Percentiles rank a stretch among this genome's conserved stretches.
phyloP scores from a whole-genome alignment of 2,113 vertebrate species.

The Percina caprodes region DNA sequence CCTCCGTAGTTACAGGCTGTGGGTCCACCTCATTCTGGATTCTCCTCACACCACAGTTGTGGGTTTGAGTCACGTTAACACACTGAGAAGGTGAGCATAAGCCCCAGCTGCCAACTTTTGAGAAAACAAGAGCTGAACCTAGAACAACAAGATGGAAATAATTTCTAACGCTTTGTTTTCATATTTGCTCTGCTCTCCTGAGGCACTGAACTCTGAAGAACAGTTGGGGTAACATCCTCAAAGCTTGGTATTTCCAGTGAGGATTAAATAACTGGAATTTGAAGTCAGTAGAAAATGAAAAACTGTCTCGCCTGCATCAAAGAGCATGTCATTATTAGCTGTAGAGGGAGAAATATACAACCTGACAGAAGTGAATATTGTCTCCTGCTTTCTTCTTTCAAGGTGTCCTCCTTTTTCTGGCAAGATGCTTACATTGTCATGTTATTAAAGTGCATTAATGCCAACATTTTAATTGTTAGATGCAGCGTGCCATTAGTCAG shows the following conservation, averaged over 20 bases:
- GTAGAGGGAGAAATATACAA: conserved; percentile 63
- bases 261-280: conserved; percentile 78
- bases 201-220: conserved; percentile 70
- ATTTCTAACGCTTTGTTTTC: conserved; percentile 73
- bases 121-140: conserved; percentile 68
- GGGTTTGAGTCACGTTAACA: conserved; percentile 63
- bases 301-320: conserved; percentile 74
- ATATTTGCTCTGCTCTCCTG: conserved; percentile 70
- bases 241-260: conserved; percentile 77
- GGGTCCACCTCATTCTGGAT: conserved; percentile 56
- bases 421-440: conserved; percentile 40
- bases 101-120: conserved; percentile 62
- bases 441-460: conserved; percentile 49
- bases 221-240: conserved; percentile 74
- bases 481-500: conserved; percentile 30
- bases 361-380: conserved; percentile 70
- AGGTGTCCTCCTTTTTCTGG: conserved; percentile 66
- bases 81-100: conserved; percentile 55
- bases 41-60: conserved; percentile 63
- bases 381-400: conserved; percentile 67
- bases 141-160: conserved; percentile 67
- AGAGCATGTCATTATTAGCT: conserved; percentile 78
- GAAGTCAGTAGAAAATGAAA: conserved; percentile 78
- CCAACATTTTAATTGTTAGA: conserved; percentile 61
- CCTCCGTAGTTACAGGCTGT: conserved; percentile 61